These are phyloP conservation scores for Rhyzopertha dominica DNA, from an alignment of 1,140 invertebrate genomes.

Conservation along the genomic window DNA sequence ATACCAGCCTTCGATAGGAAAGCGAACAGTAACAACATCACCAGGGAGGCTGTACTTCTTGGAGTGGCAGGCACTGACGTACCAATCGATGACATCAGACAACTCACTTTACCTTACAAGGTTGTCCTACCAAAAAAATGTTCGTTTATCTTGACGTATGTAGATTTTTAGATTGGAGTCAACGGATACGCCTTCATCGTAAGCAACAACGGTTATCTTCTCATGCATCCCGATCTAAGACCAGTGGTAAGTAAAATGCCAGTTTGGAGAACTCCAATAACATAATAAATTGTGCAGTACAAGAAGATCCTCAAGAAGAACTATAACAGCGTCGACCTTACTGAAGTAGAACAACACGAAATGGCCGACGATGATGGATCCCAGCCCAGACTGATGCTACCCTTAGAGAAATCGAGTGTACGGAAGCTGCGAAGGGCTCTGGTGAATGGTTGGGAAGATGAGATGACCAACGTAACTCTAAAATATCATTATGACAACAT, in stretches of 20 bases:
- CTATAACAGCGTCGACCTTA: slow-evolving; percentile 94
- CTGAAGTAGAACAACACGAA: slow-evolving; percentile 86
- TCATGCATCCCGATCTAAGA: slow-evolving; percentile 71
- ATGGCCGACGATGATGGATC: slow-evolving; percentile 57
- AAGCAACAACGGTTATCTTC: slow-evolving; percentile 92
- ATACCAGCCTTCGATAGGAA: slow-evolving; percentile 78
- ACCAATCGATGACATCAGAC: slow-evolving; percentile 83
- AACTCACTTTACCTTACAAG: slow-evolving; percentile 77
- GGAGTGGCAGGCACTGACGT: slow-evolving; percentile 93
- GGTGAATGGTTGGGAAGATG: slow-evolving; percentile 64
- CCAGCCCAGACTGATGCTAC: slow-evolving; percentile 48
- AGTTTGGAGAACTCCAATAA: too few species aligned
- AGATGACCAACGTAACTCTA: slow-evolving; percentile 61
- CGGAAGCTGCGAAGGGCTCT: slow-evolving; percentile 63
- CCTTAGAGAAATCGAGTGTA: slow-evolving; percentile 41
- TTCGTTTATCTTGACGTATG: slow-evolving; percentile 13
- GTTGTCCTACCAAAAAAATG: slow-evolving; percentile 36
- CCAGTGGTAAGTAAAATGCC: slow-evolving; percentile 61
- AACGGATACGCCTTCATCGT: slow-evolving; percentile 95
- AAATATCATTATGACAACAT: slow-evolving; percentile 78
- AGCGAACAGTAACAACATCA: slow-evolving; percentile 54
- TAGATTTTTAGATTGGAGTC: slow-evolving; percentile 76
- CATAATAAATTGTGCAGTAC: slow-evolving; percentile 1
- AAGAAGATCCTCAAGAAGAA: slow-evolving; percentile 87
- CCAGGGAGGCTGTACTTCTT: slow-evolving; percentile 66